Base-by-base conservation (phyloP, 2,113 vertebrate species). In the Pyrgilauda ruficollis region DNA sequence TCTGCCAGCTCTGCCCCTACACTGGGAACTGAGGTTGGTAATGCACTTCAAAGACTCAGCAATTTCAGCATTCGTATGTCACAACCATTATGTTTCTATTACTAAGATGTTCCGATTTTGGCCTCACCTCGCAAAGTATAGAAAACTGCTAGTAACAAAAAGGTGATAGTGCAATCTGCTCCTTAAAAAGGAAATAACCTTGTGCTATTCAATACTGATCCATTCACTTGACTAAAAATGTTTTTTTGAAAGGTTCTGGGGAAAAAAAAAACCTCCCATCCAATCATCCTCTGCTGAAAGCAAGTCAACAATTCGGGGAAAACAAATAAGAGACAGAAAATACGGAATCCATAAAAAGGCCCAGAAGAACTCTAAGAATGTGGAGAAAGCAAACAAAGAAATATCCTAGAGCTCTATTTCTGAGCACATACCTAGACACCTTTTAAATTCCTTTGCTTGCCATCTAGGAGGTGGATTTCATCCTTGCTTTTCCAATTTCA, bases 301-400 rank as follows among this genome's bases (percentile, higher is more conserved):
- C 13, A 75, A 47, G n/a, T 43, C 47, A 85, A 62, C 31, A 86
- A 68, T 31, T 64, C 6, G 0, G 11, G 11, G 56, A 46, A n/a
- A 35, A 62, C 63, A 84, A 77, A 37, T 20, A 18, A 15, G 4
- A 63, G 21, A 64, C 7, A 74, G 21, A 92, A 87, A 93, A 87
- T 2, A 73, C 6, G 1, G 50, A 82, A 62, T 74, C 52, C 15
- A 7, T 62, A 83, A 66, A 82, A 77, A 28, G 21, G 24, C 33
- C 28, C 43, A 31, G 37, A 84, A 78, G 37, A 93, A 56, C 37
- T 87, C 64, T 33, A 74, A 82, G 49, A 84, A 82, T 49, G 50
- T 53, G 58, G n/a, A 75, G 84, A 95, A 93, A 31, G 24, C 47
- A 84, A 90, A 84, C 28, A 85, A 91, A 93, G 50, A 93, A 72